Conservation (phyloP, 2,797 vertebrate genomes). For the Gallirallus australis region DNA sequence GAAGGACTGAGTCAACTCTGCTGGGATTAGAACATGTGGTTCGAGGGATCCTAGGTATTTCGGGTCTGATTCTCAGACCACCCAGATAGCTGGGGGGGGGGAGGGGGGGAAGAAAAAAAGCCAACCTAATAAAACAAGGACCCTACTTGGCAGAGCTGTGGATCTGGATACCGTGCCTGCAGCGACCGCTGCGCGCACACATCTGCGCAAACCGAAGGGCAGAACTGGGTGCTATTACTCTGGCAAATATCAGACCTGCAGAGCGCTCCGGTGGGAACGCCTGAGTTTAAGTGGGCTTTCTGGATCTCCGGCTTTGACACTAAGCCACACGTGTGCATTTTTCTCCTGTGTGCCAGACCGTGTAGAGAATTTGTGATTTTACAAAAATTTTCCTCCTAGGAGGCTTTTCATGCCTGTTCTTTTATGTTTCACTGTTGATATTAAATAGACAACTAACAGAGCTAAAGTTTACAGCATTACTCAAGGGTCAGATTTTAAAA, state of each 20-base stretch:
- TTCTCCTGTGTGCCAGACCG: slow-evolving; percentile 28
- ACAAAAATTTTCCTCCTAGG: neutral
- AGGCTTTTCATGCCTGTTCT: slow-evolving; percentile 23
- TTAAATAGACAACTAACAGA: slow-evolving; percentile 23
- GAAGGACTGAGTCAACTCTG: slow-evolving; percentile 69
- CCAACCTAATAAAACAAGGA: neutral
- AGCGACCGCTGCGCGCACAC: neutral
- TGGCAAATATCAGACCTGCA: slow-evolving; percentile 6
- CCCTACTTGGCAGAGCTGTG: slow-evolving; percentile 30
- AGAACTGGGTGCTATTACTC: slow-evolving; percentile 38
- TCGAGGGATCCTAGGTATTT: slow-evolving; percentile 63
- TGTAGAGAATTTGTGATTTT: slow-evolving; percentile 55
- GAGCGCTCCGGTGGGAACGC: neutral
- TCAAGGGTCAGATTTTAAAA: neutral
- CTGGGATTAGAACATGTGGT: slow-evolving; percentile 70
- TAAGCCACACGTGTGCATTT: slow-evolving; percentile 2
- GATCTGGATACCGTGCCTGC: slow-evolving; percentile 20
- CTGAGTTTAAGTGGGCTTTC: neutral
- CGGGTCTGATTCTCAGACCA: slow-evolving; percentile 56
- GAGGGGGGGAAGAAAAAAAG: neutral
- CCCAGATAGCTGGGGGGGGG: slow-evolving; percentile 38
- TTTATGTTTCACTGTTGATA: slow-evolving; percentile 29
- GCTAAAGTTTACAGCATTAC: slow-evolving; percentile 8
- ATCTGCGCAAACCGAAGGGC: neutral
- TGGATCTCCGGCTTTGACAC: slow-evolving; percentile 29